phyloP scores from a whole-genome alignment of 2,797 vertebrate species.

The Lutra lutra region DNA sequence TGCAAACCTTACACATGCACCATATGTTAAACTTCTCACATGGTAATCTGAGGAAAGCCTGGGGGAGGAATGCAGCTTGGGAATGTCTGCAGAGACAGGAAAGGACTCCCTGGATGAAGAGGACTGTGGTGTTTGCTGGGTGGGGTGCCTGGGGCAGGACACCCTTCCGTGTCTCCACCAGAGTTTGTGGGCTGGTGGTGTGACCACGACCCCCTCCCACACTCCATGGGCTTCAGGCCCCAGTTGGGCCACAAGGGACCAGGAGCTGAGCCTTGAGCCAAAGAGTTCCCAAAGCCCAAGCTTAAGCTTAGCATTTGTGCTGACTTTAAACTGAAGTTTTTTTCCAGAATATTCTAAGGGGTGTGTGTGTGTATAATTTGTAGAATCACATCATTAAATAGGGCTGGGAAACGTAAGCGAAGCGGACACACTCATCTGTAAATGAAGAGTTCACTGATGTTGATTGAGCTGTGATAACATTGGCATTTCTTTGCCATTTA shows the following conservation, averaged over 20 bases:
- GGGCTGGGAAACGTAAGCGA: neutral
- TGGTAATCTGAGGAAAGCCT: neutral
- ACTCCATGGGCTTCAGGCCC: neutral
- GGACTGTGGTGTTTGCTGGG: rapidly evolving
- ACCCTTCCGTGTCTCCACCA: rapidly evolving
- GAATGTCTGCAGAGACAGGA: neutral
- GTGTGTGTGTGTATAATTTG: neutral
- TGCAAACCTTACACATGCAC: neutral
- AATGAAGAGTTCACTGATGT: neutral
- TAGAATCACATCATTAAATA: neutral
- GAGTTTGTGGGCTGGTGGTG: too few relatives aligned
- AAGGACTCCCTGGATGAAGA: neutral
- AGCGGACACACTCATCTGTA: neutral
- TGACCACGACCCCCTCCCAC: neutral
- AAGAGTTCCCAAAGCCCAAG: neutral
- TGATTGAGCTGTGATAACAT: neutral
- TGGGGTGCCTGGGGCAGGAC: rapidly evolving
- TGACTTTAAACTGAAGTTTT: neutral
- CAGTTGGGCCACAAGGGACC: rapidly evolving
- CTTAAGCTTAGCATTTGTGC: neutral
- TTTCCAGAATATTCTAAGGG: neutral
- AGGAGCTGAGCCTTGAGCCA: neutral
- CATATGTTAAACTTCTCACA: rapidly evolving
- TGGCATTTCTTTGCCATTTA: neutral
- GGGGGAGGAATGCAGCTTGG: neutral